phyloP scores from a whole-genome alignment of 2,113 vertebrate species.

The Apus apus region DNA sequence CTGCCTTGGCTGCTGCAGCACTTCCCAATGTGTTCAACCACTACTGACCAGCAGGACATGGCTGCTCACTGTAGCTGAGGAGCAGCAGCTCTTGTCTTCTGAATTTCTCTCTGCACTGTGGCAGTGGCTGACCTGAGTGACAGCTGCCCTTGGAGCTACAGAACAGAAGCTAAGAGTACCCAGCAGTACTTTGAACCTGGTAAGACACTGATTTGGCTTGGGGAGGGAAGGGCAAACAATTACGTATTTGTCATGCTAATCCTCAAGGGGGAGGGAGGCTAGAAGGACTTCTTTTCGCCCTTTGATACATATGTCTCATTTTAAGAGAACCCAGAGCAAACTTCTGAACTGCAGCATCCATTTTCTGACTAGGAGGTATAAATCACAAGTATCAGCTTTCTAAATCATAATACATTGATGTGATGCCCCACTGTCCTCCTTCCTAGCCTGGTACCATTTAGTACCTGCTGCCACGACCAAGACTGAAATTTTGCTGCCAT shows the following conservation, averaged over 20 bases:
- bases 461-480: background rate
- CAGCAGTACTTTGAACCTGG: background rate
- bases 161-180: background rate
- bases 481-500: background rate
- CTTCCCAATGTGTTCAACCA: background rate
- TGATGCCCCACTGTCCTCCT: background rate
- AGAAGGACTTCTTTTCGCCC: background rate
- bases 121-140: background rate
- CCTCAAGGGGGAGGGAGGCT: background rate
- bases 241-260: background rate
- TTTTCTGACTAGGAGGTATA: background rate
- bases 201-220: background rate
- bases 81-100: background rate
- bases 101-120: background rate
- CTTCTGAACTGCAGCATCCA: background rate
- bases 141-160: background rate
- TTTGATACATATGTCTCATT: background rate
- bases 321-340: background rate
- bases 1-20: rapidly evolving
- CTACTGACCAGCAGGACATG: background rate
- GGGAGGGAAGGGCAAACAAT: background rate
- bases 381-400: background rate
- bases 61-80: background rate
- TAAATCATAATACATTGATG: background rate
- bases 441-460: background rate